phyloP scores from a whole-genome alignment of 1,140 invertebrate species.

The Euwallacea fornicatus region DNA sequence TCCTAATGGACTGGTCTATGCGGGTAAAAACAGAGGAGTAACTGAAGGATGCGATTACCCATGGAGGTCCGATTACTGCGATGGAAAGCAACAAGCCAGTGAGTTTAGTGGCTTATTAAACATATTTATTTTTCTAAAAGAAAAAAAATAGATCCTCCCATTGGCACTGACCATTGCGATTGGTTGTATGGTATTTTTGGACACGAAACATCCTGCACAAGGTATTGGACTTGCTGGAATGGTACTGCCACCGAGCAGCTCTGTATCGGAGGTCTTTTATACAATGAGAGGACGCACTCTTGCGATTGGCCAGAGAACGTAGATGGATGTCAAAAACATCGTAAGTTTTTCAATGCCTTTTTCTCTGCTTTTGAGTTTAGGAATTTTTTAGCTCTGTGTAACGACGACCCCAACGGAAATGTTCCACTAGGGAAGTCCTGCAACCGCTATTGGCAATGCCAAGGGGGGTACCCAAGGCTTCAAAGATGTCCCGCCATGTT shows the following conservation, averaged over 20 bases:
- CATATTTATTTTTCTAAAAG: background rate
- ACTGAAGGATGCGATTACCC: constrained; percentile 88
- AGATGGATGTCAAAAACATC: constrained; percentile 89
- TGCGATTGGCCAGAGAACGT: constrained; percentile 94
- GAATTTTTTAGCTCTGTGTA: constrained; percentile 73
- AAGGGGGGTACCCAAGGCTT: constrained; percentile 87
- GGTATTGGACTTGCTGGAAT: constrained; percentile 95
- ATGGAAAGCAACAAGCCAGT: constrained; percentile 73
- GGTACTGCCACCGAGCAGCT: constrained; percentile 89
- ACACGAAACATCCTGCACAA: constrained; percentile 88
- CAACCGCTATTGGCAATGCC: constrained; percentile 91
- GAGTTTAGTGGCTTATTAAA: constrained; percentile 44
- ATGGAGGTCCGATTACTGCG: constrained; percentile 85
- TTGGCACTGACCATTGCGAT: constrained; percentile 83
- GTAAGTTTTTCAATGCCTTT: constrained; percentile 63
- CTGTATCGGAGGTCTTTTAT: constrained; percentile 88
- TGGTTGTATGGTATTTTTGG: constrained; percentile 93
- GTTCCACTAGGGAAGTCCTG: constrained; percentile 83
- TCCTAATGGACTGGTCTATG: constrained; percentile 87
- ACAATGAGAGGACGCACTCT: constrained; percentile 86
- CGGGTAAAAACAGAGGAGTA: constrained; percentile 82
- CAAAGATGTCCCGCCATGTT: constrained; percentile 88
- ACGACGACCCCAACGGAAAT: constrained; percentile 75
- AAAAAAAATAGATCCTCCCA: constrained; percentile 69
- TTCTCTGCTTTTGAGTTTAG: too few relatives aligned